Evolutionary conservation across 1,140 invertebrate genomes (phyloP).

Genomic region (Hirudo medicinalis): DNA sequence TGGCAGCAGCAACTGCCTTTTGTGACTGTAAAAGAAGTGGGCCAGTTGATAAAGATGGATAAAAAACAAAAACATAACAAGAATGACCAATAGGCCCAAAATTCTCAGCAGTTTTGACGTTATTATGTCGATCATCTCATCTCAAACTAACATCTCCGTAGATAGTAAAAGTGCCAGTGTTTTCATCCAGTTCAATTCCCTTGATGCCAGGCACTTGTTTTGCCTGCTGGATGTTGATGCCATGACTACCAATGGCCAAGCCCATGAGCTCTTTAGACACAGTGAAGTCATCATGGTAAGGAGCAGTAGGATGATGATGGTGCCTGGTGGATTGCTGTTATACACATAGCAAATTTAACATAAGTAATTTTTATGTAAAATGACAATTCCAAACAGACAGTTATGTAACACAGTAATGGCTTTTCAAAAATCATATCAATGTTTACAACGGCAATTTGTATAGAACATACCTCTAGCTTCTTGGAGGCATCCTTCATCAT

Average conservation of each 20-base stretch:
- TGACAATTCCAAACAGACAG: no score
- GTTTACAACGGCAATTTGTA: no score
- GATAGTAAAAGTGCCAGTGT: slow-evolving; percentile 87
- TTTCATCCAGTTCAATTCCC: slow-evolving; percentile 80
- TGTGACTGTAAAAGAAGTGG: slow-evolving; percentile 47
- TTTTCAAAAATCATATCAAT: no score
- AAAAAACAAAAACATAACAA: no score
- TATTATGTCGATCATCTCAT: background rate
- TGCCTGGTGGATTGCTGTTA: slow-evolving; percentile 1
- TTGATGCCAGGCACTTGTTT: slow-evolving; percentile 81
- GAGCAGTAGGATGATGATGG: slow-evolving; percentile 32
- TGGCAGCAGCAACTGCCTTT: slow-evolving; percentile 78
- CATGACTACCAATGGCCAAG: slow-evolving; percentile 74
- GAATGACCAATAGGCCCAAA: no score
- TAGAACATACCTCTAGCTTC: slow-evolving; percentile 50
- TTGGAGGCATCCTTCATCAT: slow-evolving; percentile 88
- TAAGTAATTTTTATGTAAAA: no score
- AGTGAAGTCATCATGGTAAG: slow-evolving; percentile 78
- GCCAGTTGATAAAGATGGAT: slow-evolving; percentile 7
- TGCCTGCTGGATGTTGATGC: slow-evolving; percentile 88
- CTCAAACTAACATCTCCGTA: slow-evolving; percentile 64
- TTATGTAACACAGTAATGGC: no score
- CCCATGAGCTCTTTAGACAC: slow-evolving; percentile 94
- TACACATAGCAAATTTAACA: background rate
- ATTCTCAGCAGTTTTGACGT: no score